phyloP scores from a whole-genome alignment of 2,113 vertebrate genomes.

The Probosciger aterrimus region DNA sequence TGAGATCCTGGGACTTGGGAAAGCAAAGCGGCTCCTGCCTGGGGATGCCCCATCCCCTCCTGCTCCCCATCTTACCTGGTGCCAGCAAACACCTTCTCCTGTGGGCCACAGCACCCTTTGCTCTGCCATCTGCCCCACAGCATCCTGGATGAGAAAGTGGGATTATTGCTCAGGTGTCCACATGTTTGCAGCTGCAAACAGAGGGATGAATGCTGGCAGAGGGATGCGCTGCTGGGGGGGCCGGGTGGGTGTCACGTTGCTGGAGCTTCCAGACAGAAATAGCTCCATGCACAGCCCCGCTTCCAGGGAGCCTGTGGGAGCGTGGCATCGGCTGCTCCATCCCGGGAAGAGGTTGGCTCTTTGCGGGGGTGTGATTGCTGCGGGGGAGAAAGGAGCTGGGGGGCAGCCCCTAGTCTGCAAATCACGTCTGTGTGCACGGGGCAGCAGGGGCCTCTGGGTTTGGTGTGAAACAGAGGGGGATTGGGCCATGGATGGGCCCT shows the following conservation, averaged over 20 bases:
- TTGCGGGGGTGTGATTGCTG: background rate
- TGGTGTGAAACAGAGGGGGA: background rate
- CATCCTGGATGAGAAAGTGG: background rate
- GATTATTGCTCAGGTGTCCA: background rate
- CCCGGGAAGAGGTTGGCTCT: background rate
- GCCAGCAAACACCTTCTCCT: background rate
- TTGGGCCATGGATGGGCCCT: background rate
- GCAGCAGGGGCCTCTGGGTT: background rate
- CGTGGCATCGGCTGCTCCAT: background rate
- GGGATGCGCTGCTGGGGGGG: background rate
- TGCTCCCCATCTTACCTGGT: background rate
- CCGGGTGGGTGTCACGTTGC: background rate
- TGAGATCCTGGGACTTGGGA: accelerated
- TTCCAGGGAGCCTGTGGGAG: background rate
- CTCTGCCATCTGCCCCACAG: background rate
- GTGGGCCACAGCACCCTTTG: background rate
- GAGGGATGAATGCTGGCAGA: background rate
- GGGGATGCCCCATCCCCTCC: too few relatives aligned
- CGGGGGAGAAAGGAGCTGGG: background rate
- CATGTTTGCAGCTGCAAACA: background rate
- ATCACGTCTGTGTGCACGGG: accelerated
- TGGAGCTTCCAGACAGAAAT: background rate
- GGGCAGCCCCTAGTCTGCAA: background rate
- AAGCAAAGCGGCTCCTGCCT: background rate
- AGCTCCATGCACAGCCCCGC: background rate